Evolutionary conservation across 35 echinoderm and acorn worm genomes (phyloP), one percentile per base, ranked within the genome.

Genomic region (Apostichopus californicus): DNA sequence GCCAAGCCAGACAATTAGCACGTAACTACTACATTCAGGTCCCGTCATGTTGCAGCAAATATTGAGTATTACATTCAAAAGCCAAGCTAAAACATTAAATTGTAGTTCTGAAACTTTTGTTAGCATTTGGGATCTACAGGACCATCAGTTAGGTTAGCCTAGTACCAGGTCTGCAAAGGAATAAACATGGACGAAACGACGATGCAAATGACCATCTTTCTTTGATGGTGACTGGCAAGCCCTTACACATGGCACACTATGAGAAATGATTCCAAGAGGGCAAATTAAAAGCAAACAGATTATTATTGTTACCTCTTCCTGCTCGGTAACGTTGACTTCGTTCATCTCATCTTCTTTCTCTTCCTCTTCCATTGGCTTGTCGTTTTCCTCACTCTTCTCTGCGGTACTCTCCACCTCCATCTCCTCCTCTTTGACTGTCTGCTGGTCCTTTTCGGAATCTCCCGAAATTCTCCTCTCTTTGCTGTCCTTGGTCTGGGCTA

Each of bases 401-500:
- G 55, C 77, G 0, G 75, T 7, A 24, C 56, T 73, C 55, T 66
- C 87, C 28, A 63, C 66, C 58, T 52, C 81, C 34, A 46, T 46
- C 34, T 46, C 34, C 34, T 46, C 34, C 55, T 11, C 77, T 90
- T 87, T 78, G 6, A 73, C 70, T 1, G 28, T 61, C 12, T 55
- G 8, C 56, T 61, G 20, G 11, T 82, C 87, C 22, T 93, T 88
- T 28, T 80, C 55, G 22, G 64, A 71, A 55, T 21, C 92, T 34
- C 46, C 34, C 57, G 57, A 56, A n/a, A 57, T 56, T 18, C 90
- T 78, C 54, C 87, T 83, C 25, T 90, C 95, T 26, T 92, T 99
- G 20, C 87, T 75, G 17, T 90, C 95, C 55, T 92, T 99, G 20
- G 91, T 61, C 46, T 88, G 56, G 6, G 96, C 91, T 79, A 96